These are phyloP conservation scores for Limnothrissa miodon DNA, from an alignment of 2,113 vertebrate genomes.

Conservation along the genomic window DNA sequence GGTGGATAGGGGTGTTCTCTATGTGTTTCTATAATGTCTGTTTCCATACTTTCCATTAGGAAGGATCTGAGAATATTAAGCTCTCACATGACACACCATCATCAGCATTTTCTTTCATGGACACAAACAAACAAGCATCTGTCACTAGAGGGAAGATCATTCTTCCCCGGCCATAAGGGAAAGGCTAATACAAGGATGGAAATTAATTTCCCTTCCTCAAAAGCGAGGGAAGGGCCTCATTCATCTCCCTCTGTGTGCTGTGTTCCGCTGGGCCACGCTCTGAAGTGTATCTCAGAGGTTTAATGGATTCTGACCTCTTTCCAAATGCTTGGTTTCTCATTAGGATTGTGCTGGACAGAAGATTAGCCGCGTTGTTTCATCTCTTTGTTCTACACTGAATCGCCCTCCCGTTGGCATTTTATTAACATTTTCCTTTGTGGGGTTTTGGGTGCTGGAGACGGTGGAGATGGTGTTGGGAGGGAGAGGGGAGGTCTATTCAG, in stretches of 20 bases:
- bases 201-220: slow-evolving; percentile 43
- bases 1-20: no score
- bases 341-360: slow-evolving; percentile 42
- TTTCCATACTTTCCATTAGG: slow-evolving; percentile 18
- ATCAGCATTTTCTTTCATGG: slow-evolving; percentile 16
- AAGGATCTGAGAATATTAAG: slow-evolving; percentile 18
- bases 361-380: slow-evolving; percentile 48
- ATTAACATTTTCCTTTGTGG: slow-evolving; percentile 52
- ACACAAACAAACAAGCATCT: slow-evolving; percentile 43
- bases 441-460: not conserved
- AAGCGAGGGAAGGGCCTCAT: slow-evolving; percentile 43
- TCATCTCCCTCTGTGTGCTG: slow-evolving; percentile 1
- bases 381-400: slow-evolving; percentile 40
- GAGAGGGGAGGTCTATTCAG: slow-evolving; percentile 18
- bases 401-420: slow-evolving; percentile 41
- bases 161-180: not conserved
- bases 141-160: slow-evolving; percentile 38
- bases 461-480: not conserved
- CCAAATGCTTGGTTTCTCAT: slow-evolving; percentile 49
- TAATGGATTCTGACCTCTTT: slow-evolving; percentile 41
- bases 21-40: not conserved
- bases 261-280: slow-evolving; percentile 46
- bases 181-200: slow-evolving; percentile 32
- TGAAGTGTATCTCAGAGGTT: slow-evolving; percentile 29
- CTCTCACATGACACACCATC: not conserved